These are phyloP conservation scores for Cremastinae sp. DNA, from an alignment of 2,888 invertebrate genomes.

Conservation along the genomic window DNA sequence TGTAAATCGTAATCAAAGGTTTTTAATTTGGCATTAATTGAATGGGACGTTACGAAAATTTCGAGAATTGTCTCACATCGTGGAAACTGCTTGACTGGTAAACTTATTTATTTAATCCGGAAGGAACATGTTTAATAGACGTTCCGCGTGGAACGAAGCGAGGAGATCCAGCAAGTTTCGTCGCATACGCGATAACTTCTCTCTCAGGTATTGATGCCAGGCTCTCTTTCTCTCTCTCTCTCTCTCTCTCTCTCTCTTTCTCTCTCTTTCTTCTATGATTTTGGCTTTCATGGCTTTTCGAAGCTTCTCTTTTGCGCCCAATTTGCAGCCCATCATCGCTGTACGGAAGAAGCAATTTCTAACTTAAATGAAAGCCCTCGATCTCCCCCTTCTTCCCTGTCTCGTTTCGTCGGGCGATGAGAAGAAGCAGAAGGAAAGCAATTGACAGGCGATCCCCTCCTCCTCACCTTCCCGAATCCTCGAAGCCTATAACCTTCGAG, in stretches of 20 bases:
- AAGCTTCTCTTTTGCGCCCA: slow-evolving; percentile 79
- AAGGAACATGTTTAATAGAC: too few relatives aligned
- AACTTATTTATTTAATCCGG: too few relatives aligned
- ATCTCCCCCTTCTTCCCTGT: slow-evolving; percentile 34
- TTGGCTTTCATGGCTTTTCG: slow-evolving; percentile 64
- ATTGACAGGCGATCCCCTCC: slow-evolving; percentile 59
- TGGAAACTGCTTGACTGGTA: too few relatives aligned
- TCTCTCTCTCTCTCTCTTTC: too few relatives aligned
- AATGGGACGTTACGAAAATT: too few relatives aligned
- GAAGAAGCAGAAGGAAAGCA: slow-evolving; percentile 36
- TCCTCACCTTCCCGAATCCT: slow-evolving; percentile 23
- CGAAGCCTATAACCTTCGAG: slow-evolving; percentile 39
- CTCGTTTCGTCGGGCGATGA: slow-evolving; percentile 66
- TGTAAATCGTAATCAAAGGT: too few relatives aligned
- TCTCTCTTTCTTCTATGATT: slow-evolving; percentile 12
- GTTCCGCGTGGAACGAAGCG: too few relatives aligned
- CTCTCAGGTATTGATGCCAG: slow-evolving; percentile 17
- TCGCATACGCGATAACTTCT: too few relatives aligned
- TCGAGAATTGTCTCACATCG: too few relatives aligned
- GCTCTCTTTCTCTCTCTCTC: not conserved
- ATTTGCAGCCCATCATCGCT: slow-evolving; percentile 81
- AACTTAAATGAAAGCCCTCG: slow-evolving; percentile 79
- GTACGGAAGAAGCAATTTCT: slow-evolving; percentile 81
- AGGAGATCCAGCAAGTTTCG: too few relatives aligned
- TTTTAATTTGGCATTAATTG: too few relatives aligned